These are phyloP conservation scores for Campylomormyrus numenius DNA, from an alignment of 2,113 vertebrate genomes.

Conservation along the genomic window DNA sequence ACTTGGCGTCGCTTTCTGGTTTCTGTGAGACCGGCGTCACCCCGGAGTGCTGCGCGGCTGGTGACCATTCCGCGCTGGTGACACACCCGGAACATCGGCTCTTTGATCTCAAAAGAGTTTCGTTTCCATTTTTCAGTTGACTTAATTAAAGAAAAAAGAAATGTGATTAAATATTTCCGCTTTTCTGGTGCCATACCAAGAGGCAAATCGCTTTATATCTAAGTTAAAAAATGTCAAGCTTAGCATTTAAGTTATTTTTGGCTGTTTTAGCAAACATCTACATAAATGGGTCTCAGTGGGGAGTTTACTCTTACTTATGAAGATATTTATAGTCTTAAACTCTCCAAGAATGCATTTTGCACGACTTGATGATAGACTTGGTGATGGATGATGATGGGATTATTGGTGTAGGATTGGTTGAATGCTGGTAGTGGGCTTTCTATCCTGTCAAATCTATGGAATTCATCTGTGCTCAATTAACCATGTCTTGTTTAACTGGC, in stretches of 20 bases:
- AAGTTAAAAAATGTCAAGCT: not conserved
- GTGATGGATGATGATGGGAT: not conserved
- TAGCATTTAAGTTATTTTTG: not conserved
- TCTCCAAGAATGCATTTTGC: not conserved
- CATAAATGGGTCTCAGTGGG: not conserved
- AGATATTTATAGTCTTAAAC: not conserved
- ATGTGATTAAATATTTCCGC: not conserved
- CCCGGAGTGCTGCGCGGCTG: not conserved
- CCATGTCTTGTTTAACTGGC: not conserved
- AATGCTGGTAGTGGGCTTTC: not conserved
- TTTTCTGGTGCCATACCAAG: not conserved
- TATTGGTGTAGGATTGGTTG: not conserved
- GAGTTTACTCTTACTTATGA: not conserved
- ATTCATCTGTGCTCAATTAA: not conserved
- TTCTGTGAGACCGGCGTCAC: not conserved
- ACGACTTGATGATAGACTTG: not conserved
- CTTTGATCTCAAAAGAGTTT: not conserved
- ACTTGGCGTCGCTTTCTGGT: not conserved
- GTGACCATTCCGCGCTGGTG: not conserved
- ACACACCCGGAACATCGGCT: not conserved
- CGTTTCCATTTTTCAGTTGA: not conserved
- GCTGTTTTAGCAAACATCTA: not conserved
- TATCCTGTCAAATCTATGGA: not conserved
- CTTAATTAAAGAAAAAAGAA: not conserved
- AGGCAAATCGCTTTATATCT: not conserved